A percentile compares a stretch with the other conserved stretches of the same genome.
phyloP scores from a whole-genome alignment of 2,113 vertebrate genomes.

The Leptobrachium ailaonicum region DNA sequence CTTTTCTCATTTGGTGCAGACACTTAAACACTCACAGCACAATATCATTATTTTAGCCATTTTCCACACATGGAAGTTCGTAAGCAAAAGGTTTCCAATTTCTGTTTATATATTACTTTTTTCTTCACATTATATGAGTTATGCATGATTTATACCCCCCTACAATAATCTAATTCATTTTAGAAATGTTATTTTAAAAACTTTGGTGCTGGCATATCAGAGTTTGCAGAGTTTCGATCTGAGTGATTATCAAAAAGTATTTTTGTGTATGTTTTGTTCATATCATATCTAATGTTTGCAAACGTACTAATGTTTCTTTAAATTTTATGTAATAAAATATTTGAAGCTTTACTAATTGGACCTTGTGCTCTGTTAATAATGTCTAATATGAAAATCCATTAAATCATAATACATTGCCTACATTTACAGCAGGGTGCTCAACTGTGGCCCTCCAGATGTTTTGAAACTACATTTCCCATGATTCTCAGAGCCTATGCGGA shows the following conservation, averaged over 20 bases:
- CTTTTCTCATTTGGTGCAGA: no score
- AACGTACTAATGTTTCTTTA: constrained; percentile 63
- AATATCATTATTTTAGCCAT: no score
- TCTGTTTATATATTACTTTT: background rate
- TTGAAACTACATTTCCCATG: no score
- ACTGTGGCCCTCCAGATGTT: background rate
- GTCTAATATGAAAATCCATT: no score
- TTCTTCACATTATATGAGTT: constrained; percentile 23
- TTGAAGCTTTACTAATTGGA: background rate
- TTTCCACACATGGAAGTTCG: background rate
- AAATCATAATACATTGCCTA: background rate
- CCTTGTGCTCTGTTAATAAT: no score
- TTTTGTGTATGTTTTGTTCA: constrained; percentile 49
- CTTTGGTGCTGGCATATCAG: constrained; percentile 83
- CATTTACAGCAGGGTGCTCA: background rate
- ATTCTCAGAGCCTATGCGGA: no score
- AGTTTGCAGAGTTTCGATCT: constrained; percentile 62
- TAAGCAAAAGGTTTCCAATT: constrained; percentile 16
- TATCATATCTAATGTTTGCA: constrained; percentile 57
- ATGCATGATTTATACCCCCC: constrained; percentile 59
- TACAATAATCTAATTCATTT: constrained; percentile 48
- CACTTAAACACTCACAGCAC: no score
- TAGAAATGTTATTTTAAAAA: constrained; percentile 56
- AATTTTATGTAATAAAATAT: constrained; percentile 68
- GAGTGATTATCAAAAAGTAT: constrained; percentile 40